Evolutionary conservation across 1,140 invertebrate species (phyloP), one percentile per base, ranked within the genome.

Genomic region (Psilanteris sp.): DNA sequence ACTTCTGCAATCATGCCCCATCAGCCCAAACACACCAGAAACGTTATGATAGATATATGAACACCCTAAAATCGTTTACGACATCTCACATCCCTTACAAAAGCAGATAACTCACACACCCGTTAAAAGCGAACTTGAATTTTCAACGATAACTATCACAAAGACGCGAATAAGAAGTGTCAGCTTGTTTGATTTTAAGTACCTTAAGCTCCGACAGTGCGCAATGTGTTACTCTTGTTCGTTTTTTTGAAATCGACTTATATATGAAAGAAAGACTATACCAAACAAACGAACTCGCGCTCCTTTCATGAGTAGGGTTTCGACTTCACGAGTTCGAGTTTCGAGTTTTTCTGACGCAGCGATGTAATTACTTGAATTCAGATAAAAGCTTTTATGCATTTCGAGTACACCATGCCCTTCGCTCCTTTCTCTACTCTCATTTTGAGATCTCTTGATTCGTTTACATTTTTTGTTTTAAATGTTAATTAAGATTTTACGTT

Each of bases 41-140:
- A 37, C 29, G 11, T 10, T 11, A 26, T 13, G 15, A 46, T 22
- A 26, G 43, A 64, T 73, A 67, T 67, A 74, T 54, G 37, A 54
- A 43, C 70, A 29, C 37, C 61, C 70, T 74, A 57, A 64, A 74
- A 59, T 66, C 70, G 44, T 67, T 74, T 74, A 74, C 70, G 70
- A 66, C 54, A 18, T 67, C 43, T 66, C 57, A 26, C 48, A 34
- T 50, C 14, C 32, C 59, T 39, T 55, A 61, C 71, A 55, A 61
- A 74, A 67, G 54, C 71, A 13, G 44, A 62, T 41, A 59, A 44
- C 59, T 52, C 61, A 20, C 54, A 22, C 31, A 46, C 29, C 39
- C 31, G 43, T 74, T 74, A 66, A 74, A 52, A 29, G 70, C 44
- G 37, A 54, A 52, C 46, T 66, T 36, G 59, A 66, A 59, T 41